Base-by-base conservation (phyloP, 2,797 vertebrate species). In the Momotus momota region DNA sequence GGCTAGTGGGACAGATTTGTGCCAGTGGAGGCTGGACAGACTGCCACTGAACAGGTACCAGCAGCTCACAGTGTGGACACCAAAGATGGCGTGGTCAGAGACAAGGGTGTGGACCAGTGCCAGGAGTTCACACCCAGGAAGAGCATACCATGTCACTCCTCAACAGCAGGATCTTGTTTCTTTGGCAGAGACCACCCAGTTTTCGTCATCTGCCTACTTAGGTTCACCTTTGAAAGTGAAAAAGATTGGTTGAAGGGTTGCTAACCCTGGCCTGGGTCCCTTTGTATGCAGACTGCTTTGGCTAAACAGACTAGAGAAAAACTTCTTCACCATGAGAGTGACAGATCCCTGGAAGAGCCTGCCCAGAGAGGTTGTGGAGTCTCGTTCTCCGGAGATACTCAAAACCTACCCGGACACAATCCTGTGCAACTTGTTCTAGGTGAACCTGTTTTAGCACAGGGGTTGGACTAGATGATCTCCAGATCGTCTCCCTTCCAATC, bases 41-140 rank as follows among this genome's bases (percentile, higher is more conserved):
- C 14, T 38, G 35, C 29, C 3, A 0, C 0, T 64, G 61, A 35
- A 29, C 21, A 83, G 72, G 48, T 54, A 75, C 9, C 29, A 75
- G 70, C 54, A 51, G 45, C 86, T 79, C 45, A 46, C 65, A 78
- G 29, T 40, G 19, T 5, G 27, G 83, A 61, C 60, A 67, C 31
- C 69, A 71, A 4, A 1, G 7, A 40, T 46, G 48, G 7, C 11
- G 6, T 16, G 49, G 81, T 25, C 23, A 41, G 17, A n/a, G 27
- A 48, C 19, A 27, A 27, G 29, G 23, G 5, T 21, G 29, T 15
- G n/a, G 46, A n/a, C 12, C 2, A 2, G 27, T 4, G 9, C 49
- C 4, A 5, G 25, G 61, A 38, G 40, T 17, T 27, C 0, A 0
- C 40, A 19, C 13, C 23, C n/a, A 35, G 25, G 26, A 77, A 4